These are phyloP conservation scores for Apoda limacodes DNA, from an alignment of 2,888 invertebrate species.

Conservation along the genomic window DNA sequence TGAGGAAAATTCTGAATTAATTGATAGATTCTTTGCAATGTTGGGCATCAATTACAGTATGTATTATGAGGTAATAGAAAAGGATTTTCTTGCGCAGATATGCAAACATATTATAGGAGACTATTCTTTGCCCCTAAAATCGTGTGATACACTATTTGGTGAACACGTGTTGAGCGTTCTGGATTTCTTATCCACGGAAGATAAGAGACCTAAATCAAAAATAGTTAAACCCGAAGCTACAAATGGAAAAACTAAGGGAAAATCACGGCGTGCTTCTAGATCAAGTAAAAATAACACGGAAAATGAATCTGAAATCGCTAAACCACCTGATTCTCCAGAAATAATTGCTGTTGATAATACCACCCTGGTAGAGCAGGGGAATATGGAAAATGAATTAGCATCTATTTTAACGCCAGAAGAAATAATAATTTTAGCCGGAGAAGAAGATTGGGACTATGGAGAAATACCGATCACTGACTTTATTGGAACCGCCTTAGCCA, in stretches of 20 bases:
- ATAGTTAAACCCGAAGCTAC: constrained; percentile 41
- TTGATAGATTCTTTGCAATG: constrained; percentile 70
- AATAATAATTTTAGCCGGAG: constrained; percentile 41
- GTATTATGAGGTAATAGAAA: constrained; percentile 68
- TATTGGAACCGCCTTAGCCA: constrained; percentile 48
- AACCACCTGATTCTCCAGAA: constrained; percentile 26
- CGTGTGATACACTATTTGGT: constrained; percentile 49
- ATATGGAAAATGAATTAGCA: constrained; percentile 26
- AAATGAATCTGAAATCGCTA: constrained; percentile 32
- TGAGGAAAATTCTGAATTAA: constrained; percentile 52
- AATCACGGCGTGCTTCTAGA: constrained; percentile 34
- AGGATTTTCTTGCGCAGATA: constrained; percentile 59
- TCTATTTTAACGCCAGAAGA: constrained; percentile 26
- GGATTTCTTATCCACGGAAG: constrained; percentile 43
- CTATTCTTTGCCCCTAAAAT: constrained; percentile 35
- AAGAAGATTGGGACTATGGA: constrained; percentile 59
- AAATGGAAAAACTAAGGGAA: constrained; percentile 37
- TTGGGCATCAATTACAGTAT: constrained; percentile 70
- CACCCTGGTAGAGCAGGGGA: constrained; percentile 24
- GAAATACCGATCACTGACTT: constrained; percentile 41
- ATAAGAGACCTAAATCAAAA: constrained; percentile 45
- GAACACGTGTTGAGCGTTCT: constrained; percentile 39
- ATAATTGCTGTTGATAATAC: constrained; percentile 26
- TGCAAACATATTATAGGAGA: constrained; percentile 61
- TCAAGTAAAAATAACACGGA: constrained; percentile 29